Evolutionary conservation across 2,888 invertebrate species (phyloP).

Genomic region (Cephus pygmeus): DNA sequence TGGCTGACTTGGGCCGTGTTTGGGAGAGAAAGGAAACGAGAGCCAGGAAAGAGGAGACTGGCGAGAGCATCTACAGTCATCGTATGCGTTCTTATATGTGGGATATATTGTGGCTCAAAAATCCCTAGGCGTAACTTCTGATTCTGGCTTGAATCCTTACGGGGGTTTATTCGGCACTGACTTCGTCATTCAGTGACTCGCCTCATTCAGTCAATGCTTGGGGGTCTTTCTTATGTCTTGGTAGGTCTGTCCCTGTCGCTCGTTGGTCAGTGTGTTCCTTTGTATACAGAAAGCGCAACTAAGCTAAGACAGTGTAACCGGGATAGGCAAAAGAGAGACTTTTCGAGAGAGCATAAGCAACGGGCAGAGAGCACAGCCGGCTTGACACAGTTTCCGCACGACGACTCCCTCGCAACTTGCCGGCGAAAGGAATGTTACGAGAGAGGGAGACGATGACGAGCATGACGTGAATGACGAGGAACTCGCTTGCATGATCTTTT

Average conservation of each 20-base stretch:
- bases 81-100: background rate
- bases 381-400: slow-evolving; percentile 27
- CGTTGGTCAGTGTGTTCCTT: background rate
- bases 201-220: background rate
- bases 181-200: background rate
- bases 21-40: background rate
- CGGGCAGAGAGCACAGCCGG: slow-evolving; percentile 18
- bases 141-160: background rate
- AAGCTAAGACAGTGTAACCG: background rate
- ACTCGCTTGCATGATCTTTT: background rate
- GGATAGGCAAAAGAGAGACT: slow-evolving; percentile 9
- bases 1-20: background rate
- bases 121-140: background rate
- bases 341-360: slow-evolving; percentile 14
- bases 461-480: background rate
- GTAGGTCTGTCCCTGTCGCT: background rate
- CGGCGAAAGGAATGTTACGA: slow-evolving; percentile 60
- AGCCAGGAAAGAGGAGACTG: background rate
- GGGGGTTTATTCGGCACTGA: background rate
- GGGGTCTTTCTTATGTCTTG: background rate
- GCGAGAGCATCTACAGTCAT: background rate
- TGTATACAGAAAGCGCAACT: background rate
- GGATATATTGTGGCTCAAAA: background rate
- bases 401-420: slow-evolving; percentile 29
- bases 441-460: slow-evolving; percentile 28